Conservation (phyloP, 1,140 invertebrate species). For the Nylanderia fulva region DNA sequence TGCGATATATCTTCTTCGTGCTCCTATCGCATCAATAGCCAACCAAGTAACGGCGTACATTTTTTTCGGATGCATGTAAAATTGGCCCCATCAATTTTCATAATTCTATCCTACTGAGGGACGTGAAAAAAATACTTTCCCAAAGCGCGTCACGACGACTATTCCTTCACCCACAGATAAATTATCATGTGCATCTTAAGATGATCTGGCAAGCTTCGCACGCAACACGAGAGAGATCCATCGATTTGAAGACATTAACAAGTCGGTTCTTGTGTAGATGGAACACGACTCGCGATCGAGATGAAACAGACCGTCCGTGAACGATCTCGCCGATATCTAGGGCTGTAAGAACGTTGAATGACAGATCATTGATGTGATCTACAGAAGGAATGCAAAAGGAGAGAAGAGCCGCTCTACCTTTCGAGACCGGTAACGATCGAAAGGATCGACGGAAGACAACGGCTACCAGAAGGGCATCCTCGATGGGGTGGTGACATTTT, state of each 20-base stretch:
- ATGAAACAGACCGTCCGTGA: conserved; percentile 35
- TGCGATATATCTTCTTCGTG: neutral
- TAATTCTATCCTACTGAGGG: neutral
- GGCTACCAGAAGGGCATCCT: conserved; percentile 29
- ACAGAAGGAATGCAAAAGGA: conserved; percentile 73
- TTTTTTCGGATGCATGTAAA: neutral
- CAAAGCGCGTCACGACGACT: neutral
- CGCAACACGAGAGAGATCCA: conserved; percentile 26
- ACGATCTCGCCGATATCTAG: conserved; percentile 72
- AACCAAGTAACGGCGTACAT: neutral
- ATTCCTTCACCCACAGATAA: conserved; percentile 34
- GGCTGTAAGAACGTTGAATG: conserved; percentile 78
- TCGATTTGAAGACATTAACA: conserved; percentile 47
- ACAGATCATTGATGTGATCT: conserved; percentile 80
- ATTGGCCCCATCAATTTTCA: neutral
- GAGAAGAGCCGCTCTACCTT: conserved; percentile 13
- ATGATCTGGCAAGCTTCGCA: conserved; percentile 44
- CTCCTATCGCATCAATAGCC: neutral
- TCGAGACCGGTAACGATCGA: conserved; percentile 14
- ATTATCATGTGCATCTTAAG: conserved; percentile 31
- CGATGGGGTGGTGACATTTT: conserved; percentile 42
- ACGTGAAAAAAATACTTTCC: conserved; percentile 14
- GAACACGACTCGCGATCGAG: conserved; percentile 20
- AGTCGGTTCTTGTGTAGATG: neutral
- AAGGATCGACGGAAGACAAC: conserved; percentile 6